Percentiles rank a stretch among this genome's conserved stretches.
Conservation (phyloP, 2,113 vertebrate genomes). For the Pogona vitticeps region DNA sequence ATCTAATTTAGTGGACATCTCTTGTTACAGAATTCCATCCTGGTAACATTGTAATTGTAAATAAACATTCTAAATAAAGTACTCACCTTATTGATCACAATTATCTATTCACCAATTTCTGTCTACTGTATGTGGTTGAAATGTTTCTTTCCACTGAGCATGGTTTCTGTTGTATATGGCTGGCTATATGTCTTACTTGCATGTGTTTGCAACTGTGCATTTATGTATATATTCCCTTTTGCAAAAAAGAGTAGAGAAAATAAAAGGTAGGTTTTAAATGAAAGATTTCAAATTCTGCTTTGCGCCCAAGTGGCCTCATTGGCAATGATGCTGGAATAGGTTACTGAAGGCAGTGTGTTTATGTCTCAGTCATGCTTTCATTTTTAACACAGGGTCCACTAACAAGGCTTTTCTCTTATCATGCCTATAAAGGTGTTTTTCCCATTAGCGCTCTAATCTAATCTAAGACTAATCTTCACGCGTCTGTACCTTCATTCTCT, state of each 20-base stretch:
- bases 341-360: neutral
- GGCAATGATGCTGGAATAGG: neutral
- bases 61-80: no score
- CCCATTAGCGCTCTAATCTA: neutral
- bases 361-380: neutral
- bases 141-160: neutral
- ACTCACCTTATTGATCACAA: neutral
- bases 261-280: neutral
- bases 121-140: no score
- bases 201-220: neutral
- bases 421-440: neutral
- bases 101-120: neutral
- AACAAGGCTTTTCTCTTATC: neutral
- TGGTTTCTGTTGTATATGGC: no score
- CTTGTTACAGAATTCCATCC: neutral
- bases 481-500: neutral
- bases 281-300: neutral
- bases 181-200: neutral
- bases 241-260: neutral
- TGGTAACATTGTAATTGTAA: no score
- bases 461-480: neutral
- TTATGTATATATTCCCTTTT: neutral
- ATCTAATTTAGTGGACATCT: neutral
- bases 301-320: neutral
- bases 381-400: neutral